Base-by-base conservation (phyloP, 2,888 invertebrate genomes). In the Cyclophora punctaria region DNA sequence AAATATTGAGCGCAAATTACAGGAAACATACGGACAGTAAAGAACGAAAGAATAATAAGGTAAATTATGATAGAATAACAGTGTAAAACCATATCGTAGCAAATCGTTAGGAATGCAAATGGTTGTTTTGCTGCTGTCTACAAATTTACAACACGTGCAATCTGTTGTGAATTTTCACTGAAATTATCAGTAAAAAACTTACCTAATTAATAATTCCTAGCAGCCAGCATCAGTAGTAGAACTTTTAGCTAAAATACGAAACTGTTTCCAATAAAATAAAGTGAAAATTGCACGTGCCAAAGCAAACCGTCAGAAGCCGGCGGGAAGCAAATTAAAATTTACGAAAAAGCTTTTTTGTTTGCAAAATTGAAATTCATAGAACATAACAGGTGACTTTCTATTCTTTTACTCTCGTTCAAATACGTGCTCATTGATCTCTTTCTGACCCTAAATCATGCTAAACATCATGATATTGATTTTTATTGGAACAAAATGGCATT, bases 231-330 rank as follows among this genome's bases (percentile, higher is more conserved):
- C 78, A 78, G 85, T 79, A 70, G 71, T 44, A 67, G 60, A 73
- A 73, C 76, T 75, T 62, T 71, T 55, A 67, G 69, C 60, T 61
- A 58, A 60, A 62, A 63, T 68, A 62, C 60, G 57, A 71, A 71
- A 62, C 63, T 69, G 55, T 75, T 80, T 73, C 68, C 66, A 61
- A 61, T 71, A 71, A 74, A 69, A 62, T 37, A 53, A 71, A 76
- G 65, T 71, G 73, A 76, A 83, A 84, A 68, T 80, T 80, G 83
- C 87, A 88, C 88, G 88, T 87, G 88, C 87, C 79, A 83, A 86
- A 75, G 72, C 78, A 81, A 83, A 81, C 87, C 83, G 85, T 84
- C 83, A 83, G 71, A 63, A 73, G 77, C 80, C 84, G 87, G 85
- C 85, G 85, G 83, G 85, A 86, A 84, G 79, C 73, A 78, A 81